Evolutionary conservation across 2,888 invertebrate species (phyloP), one percentile per base, ranked within the genome.

Genomic region (Drosophila macrothrix): DNA sequence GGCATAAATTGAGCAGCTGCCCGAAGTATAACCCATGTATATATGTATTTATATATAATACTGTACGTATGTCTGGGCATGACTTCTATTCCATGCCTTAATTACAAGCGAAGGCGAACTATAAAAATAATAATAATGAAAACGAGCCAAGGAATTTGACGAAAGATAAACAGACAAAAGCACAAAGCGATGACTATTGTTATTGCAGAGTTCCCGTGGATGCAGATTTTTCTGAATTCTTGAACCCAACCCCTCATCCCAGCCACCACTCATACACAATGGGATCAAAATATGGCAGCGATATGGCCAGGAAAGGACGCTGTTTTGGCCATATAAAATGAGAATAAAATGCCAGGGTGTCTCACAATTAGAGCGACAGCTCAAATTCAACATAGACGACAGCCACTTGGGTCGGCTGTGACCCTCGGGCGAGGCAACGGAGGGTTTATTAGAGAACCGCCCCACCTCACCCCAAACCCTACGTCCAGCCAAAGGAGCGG

Each of bases 161-260:
- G 75, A 77, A 83, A 90, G 90, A 90, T 90, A 89, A 89, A 90
- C 90, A 83, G 78, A 90, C 90, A 90, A 90, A 80, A 56, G 83
- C 73, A 62, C 70, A 65, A 73, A 58, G 70, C 73, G 79, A 49
- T 62, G 82, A 76, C 80, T 76, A 87, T 85, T 85, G 84, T 85
- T 87, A 67, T 89, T 68, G 59, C 66, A 54, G 39, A 60, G 50
- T 59, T 60, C 35, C 54, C 33, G 60, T 55, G 67, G 75, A 69
- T 73, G 76, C 78, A 83, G 88, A 82, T 79, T 86, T 86, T 82
- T 83, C 56, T 73, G 71, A 88, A 79, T 74, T 78, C 72, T 33
- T 37, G 16, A n/a, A 25, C 10, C 19, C 10, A 49, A 16, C 25
- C 25, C 16, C 39, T 29, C 52, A 22, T 46, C 52, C 53, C 39